A percentile compares a stretch with the other conserved stretches of the same genome.
Evolutionary conservation across 2,797 vertebrate genomes (phyloP).

Genomic region (Botia kubotai): DNA sequence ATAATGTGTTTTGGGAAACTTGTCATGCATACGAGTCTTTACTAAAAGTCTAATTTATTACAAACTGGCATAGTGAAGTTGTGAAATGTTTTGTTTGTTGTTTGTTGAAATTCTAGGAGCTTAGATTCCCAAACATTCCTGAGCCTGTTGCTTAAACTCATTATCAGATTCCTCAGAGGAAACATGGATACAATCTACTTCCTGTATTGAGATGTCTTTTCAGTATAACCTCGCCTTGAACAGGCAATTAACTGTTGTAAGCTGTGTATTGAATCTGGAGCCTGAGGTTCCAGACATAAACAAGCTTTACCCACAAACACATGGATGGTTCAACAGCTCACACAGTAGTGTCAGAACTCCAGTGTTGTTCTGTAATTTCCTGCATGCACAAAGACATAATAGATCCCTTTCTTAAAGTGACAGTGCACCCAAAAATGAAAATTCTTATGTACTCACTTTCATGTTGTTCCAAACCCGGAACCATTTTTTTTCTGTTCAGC

Average conservation of each 20-base stretch:
- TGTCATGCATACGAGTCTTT: too few species aligned
- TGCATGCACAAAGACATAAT: neutral
- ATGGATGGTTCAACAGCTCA: conserved; percentile 9
- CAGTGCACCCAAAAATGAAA: neutral
- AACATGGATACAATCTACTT: conserved; percentile 16
- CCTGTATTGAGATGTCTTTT: neutral
- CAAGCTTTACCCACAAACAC: neutral
- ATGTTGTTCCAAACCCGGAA: too few species aligned
- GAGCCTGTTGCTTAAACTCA: neutral
- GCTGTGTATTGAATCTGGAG: neutral
- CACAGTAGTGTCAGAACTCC: conserved; percentile 20
- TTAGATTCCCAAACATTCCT: conserved; percentile 11
- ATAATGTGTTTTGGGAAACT: neutral
- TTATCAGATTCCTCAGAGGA: neutral
- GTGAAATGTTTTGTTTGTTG: neutral
- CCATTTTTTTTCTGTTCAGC: too few species aligned
- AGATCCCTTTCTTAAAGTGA: neutral
- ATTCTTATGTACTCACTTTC: too few species aligned
- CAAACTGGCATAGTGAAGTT: neutral
- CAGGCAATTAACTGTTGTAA: neutral
- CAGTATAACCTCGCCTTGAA: neutral
- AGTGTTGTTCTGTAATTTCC: conserved; percentile 14
- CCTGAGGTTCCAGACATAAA: neutral
- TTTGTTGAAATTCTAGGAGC: neutral
- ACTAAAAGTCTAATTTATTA: too few species aligned